phyloP scores from a whole-genome alignment of 2,797 vertebrate species.

The Eulemur mongoz region DNA sequence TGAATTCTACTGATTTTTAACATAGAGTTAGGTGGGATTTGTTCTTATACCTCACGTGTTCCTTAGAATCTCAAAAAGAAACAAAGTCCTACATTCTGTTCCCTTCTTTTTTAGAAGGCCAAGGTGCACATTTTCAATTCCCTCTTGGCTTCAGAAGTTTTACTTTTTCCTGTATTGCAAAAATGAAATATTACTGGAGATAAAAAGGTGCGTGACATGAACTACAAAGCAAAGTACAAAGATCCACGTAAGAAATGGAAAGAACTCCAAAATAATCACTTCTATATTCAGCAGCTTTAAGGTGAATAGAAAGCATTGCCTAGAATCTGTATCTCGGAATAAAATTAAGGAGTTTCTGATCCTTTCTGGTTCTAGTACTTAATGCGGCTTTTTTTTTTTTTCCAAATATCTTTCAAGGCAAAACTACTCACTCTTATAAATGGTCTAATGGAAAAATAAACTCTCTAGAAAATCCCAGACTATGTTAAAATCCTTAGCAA shows the following conservation, averaged over 20 bases:
- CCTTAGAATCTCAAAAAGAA: slow-evolving; percentile 3
- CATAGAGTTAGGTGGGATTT: neutral
- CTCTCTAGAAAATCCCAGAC: neutral
- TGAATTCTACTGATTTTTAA: neutral
- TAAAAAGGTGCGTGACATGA: neutral
- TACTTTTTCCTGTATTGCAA: neutral
- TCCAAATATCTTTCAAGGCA: neutral
- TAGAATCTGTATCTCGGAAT: neutral
- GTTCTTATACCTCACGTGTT: neutral
- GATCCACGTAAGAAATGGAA: neutral
- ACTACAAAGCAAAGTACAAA: neutral
- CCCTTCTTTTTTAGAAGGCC: neutral
- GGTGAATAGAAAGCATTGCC: neutral
- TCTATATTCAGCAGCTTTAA: neutral
- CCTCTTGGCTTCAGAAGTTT: slow-evolving; percentile 3
- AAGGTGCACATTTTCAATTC: neutral
- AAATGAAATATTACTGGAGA: neutral
- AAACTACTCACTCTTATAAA: neutral
- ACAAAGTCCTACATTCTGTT: neutral
- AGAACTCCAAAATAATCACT: neutral
- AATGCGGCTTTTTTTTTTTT: neutral
- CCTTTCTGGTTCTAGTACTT: neutral
- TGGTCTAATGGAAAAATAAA: neutral
- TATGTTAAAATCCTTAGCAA: neutral
- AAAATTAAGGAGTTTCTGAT: neutral